phyloP scores from a whole-genome alignment of 1,140 invertebrate genomes.

The Triops cancriformis region DNA sequence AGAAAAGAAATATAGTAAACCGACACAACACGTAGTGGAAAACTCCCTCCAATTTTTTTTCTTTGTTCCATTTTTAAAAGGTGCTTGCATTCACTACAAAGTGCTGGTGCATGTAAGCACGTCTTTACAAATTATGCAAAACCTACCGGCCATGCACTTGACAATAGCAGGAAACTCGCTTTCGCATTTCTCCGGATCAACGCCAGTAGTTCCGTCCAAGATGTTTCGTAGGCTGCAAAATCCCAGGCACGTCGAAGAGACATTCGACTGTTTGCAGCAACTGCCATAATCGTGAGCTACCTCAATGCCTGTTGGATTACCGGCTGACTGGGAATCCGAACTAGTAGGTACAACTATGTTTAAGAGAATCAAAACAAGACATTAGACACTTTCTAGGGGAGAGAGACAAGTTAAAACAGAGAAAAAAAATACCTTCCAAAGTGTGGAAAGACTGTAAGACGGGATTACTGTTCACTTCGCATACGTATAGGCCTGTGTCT shows the following conservation, averaged over 20 bases:
- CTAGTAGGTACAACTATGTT: conserved; percentile 36
- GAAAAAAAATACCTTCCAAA: conserved; percentile 63
- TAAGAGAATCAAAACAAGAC: background rate
- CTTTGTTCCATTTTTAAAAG: too few species aligned
- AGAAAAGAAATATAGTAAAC: too few species aligned
- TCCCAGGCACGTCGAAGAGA: conserved; percentile 57
- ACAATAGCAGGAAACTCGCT: conserved; percentile 65
- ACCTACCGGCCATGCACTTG: conserved; percentile 48
- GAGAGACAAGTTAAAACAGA: too few species aligned
- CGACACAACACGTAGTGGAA: too few species aligned
- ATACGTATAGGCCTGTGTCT: conserved; percentile 69
- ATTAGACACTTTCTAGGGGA: background rate
- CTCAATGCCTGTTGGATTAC: conserved; percentile 38
- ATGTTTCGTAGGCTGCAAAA: conserved; percentile 76
- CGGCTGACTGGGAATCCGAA: conserved; percentile 31
- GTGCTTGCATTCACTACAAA: background rate
- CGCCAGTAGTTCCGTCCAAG: conserved; percentile 62
- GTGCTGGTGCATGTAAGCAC: background rate
- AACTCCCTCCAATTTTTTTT: background rate
- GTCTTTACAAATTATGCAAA: background rate
- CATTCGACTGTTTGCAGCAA: conserved; percentile 59
- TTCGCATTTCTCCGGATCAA: conserved; percentile 68
- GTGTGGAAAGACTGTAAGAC: conserved; percentile 63
- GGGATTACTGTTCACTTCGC: conserved; percentile 71
- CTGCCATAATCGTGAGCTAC: conserved; percentile 61